Evolutionary conservation across 2,888 invertebrate species (phyloP).

Genomic region (Drosophila pseudotakahashii): DNA sequence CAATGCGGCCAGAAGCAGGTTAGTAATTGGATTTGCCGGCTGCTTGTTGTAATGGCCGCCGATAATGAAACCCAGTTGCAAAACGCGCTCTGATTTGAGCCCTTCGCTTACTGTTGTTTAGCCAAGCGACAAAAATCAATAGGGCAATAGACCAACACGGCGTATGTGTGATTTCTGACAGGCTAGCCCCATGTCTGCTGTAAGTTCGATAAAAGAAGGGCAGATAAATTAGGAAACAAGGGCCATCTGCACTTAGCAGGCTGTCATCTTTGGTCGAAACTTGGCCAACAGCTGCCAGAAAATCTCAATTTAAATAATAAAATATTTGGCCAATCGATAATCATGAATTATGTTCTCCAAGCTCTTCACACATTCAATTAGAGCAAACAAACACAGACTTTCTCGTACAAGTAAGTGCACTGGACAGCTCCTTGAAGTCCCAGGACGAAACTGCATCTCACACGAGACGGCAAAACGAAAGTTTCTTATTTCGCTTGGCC

Average conservation of each 20-base stretch:
- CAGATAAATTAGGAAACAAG: constrained; percentile 40
- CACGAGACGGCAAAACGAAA: constrained; percentile 7
- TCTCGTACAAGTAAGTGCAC: neutral
- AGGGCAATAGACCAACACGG: constrained; percentile 36
- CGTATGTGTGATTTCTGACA: constrained; percentile 16
- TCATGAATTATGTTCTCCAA: constrained; percentile 43
- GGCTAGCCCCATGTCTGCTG: constrained; percentile 28
- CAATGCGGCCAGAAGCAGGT: constrained; percentile 47
- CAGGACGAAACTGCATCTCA: constrained; percentile 19
- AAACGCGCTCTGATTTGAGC: constrained; percentile 39
- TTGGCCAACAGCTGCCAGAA: constrained; percentile 38
- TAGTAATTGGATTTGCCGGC: constrained; percentile 64
- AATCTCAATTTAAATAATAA: constrained; percentile 55
- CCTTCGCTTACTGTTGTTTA: constrained; percentile 43
- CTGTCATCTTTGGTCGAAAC: constrained; percentile 6
- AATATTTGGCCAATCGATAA: constrained; percentile 53
- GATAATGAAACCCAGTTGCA: constrained; percentile 48
- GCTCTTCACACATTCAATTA: constrained; percentile 44
- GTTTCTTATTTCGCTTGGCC: constrained; percentile 37
- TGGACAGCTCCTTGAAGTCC: constrained; percentile 16
- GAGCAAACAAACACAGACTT: constrained; percentile 22
- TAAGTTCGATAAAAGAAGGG: constrained; percentile 18
- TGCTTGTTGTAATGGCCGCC: constrained; percentile 47
- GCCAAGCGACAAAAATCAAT: constrained; percentile 67
- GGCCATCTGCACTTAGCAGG: constrained; percentile 32